Evolutionary conservation across 2,113 vertebrate species (phyloP).

Genomic region (Corapipo altera): DNA sequence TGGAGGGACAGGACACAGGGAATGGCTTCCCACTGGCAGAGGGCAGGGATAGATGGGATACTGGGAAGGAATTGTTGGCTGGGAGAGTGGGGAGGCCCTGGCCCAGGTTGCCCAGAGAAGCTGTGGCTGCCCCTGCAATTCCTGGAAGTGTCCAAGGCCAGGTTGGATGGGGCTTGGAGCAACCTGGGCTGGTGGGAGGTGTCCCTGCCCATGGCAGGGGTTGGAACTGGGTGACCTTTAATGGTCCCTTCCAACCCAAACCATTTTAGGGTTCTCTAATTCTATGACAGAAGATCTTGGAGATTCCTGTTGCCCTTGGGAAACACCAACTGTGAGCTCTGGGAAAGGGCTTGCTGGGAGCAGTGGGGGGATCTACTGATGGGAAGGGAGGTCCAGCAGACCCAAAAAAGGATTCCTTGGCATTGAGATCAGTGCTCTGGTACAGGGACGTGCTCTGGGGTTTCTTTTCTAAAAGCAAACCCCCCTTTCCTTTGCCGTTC

Average conservation of each 20-base stretch:
- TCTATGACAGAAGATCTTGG: background rate
- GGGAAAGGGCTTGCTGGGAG: background rate
- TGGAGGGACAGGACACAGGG: background rate
- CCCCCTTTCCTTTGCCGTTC: background rate
- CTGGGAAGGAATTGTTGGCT: background rate
- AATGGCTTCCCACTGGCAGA: background rate
- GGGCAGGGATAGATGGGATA: background rate
- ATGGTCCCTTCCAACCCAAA: background rate
- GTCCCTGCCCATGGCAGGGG: background rate
- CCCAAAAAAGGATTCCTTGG: background rate
- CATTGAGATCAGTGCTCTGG: background rate
- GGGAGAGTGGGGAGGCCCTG: background rate
- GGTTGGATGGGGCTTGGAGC: rapidly evolving
- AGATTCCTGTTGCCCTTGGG: rapidly evolving
- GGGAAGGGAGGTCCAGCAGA: background rate
- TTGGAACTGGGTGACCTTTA: background rate
- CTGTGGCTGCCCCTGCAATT: background rate
- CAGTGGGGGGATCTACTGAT: background rate
- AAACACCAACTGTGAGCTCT: background rate
- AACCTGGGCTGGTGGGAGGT: too few relatives aligned
- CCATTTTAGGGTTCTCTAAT: background rate
- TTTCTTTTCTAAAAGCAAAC: background rate
- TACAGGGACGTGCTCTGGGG: background rate
- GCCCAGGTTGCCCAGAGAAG: background rate
- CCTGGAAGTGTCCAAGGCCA: background rate